Percentiles rank a stretch among this genome's conserved stretches.
These are phyloP conservation scores for Adelognathus sp. DNA, from an alignment of 2,888 invertebrate species.

Conservation along the genomic window DNA sequence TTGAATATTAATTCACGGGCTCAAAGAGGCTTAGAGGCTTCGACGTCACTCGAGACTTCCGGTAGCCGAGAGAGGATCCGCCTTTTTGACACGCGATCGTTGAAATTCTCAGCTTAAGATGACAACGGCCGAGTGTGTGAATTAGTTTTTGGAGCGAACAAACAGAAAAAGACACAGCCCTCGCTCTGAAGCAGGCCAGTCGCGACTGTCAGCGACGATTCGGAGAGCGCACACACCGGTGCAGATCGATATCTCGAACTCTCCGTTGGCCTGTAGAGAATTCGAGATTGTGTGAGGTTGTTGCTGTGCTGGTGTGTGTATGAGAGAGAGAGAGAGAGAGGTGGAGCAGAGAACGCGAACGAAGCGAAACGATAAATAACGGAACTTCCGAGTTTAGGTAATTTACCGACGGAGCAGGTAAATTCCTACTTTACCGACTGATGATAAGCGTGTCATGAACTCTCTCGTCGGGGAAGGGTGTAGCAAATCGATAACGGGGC, in stretches of 20 bases:
- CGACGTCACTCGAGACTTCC: neutral
- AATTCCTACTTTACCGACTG: too few species aligned
- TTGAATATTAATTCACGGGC: too few species aligned
- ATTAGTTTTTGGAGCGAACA: neutral
- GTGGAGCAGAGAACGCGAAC: neutral
- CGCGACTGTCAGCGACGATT: slow-evolving; percentile 57
- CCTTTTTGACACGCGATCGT: neutral
- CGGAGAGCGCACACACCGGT: slow-evolving; percentile 26
- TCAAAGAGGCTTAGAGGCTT: neutral
- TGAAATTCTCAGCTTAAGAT: neutral
- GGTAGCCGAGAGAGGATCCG: neutral
- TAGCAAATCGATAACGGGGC: too few species aligned
- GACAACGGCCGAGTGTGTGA: neutral
- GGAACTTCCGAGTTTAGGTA: too few species aligned
- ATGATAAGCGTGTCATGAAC: too few species aligned
- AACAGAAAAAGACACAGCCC: slow-evolving; percentile 23
- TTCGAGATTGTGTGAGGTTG: neutral
- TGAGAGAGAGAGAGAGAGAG: neutral
- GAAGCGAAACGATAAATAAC: too few species aligned
- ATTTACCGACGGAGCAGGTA: too few species aligned
- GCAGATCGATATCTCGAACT: slow-evolving; percentile 65
- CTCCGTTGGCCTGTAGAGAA: too few species aligned
- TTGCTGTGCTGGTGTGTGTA: neutral
- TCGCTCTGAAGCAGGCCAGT: slow-evolving; percentile 50
- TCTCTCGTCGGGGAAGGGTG: too few species aligned